Percentiles rank a stretch among this genome's conserved stretches.
These are phyloP conservation scores for Blastobasis lacticolella DNA, from an alignment of 2,888 invertebrate species.

Conservation along the genomic window DNA sequence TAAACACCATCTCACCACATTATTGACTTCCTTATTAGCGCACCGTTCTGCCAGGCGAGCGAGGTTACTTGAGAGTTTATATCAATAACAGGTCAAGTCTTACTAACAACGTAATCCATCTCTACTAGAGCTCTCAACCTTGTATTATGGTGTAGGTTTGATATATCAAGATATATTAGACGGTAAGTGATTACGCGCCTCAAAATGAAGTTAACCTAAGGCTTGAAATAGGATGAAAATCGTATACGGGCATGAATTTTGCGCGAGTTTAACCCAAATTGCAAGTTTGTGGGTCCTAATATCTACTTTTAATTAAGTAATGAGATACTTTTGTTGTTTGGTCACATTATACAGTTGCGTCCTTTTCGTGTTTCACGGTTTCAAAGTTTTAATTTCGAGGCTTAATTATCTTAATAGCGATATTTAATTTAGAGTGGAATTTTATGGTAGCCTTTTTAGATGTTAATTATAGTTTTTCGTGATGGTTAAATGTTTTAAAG, in stretches of 20 bases:
- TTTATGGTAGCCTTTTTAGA: too few species aligned
- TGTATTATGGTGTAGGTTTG: background rate
- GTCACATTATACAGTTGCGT: too few species aligned
- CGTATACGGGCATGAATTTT: constrained; percentile 6
- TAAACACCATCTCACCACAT: constrained; percentile 1
- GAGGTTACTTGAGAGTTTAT: constrained; percentile 4
- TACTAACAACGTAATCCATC: constrained; percentile 2
- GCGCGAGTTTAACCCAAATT: constrained; percentile 4
- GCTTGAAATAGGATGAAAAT: constrained; percentile 1
- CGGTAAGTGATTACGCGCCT: constrained; percentile 7
- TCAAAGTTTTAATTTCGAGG: too few species aligned
- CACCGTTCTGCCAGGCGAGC: background rate
- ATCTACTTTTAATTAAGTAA: too few species aligned
- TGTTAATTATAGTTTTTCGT: too few species aligned
- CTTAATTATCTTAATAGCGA: too few species aligned
- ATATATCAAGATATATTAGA: background rate
- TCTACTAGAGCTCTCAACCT: background rate
- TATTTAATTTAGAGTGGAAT: too few species aligned
- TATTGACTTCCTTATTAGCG: constrained; percentile 8
- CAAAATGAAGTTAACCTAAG: constrained; percentile 12
- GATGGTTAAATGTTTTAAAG: too few species aligned
- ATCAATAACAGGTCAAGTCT: constrained; percentile 6
- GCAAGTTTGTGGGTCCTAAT: background rate
- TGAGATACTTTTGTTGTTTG: too few species aligned
- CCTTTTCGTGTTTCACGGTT: too few species aligned